Conservation (phyloP, 1,140 invertebrate species). For the Pollicipes pollicipes region DNA sequence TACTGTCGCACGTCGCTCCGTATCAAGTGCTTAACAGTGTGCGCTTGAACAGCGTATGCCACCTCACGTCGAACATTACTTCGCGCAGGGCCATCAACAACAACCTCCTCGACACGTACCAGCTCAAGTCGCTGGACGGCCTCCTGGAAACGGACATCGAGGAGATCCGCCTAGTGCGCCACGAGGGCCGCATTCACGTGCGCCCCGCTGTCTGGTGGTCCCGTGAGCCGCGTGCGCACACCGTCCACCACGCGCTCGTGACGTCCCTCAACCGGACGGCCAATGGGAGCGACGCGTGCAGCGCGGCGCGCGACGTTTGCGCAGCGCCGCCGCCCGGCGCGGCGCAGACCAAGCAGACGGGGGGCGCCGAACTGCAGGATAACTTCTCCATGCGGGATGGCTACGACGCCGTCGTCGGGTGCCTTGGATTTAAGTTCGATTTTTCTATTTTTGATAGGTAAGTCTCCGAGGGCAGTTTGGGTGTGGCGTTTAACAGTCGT, state of each 20-base stretch:
- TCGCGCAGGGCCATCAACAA: slow-evolving; percentile 30
- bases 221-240: not conserved
- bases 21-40: too few species aligned
- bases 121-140: slow-evolving; percentile 31
- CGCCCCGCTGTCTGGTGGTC: slow-evolving; percentile 18
- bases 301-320: not conserved
- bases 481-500: too few species aligned
- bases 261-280: not conserved
- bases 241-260: not conserved
- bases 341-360: not conserved
- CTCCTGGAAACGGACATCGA: slow-evolving; percentile 26
- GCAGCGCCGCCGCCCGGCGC: too few species aligned
- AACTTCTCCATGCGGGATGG: slow-evolving; percentile 28
- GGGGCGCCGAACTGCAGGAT: slow-evolving; percentile 20
- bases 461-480: too few species aligned
- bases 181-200: slow-evolving; percentile 21
- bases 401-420: slow-evolving; percentile 29
- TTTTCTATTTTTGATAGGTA: slow-evolving; percentile 25
- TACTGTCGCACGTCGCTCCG: too few species aligned
- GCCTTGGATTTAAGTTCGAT: slow-evolving; percentile 30
- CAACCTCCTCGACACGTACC: slow-evolving; percentile 30
- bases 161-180: slow-evolving; percentile 21
- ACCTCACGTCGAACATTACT: not conserved
- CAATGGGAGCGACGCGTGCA: not conserved
- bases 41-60: not conserved